Evolutionary conservation across 2,888 invertebrate genomes (phyloP), one percentile per base, ranked within the genome.

Genomic region (Meliscaeva auricollis): DNA sequence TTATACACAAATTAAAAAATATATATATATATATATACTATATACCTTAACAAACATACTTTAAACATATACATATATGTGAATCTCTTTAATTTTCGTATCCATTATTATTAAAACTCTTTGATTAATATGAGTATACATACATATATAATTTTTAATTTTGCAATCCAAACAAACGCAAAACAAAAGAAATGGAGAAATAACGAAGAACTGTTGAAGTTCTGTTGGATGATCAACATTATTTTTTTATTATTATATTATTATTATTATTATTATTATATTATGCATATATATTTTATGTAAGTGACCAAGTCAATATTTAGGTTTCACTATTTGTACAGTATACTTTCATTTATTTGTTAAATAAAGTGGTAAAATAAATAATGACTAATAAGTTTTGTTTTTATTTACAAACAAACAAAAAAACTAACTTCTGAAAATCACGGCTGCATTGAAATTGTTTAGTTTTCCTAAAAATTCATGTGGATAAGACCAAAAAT

Each of bases 281-380:
- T 22, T 62, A 79, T 62, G 60, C 50, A 77, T 77, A 69, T 77
- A 69, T 74, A 32, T 78, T 68, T 82, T 77, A 70, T 77, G 54
- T 82, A 77, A 77, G 82, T 82, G 77, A 82, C 82, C 70, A 82
- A 82, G 77, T 82, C 82, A 77, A 82, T 82, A 77, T 82, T 77
- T 82, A 82, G 81, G 81, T 81, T 81, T 81, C 81, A 81, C 76
- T 76, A 70, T 81, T 81, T 81, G 81, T 81, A 81, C 81, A 81
- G 81, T 81, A 76, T 70, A 76, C 56, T 81, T 81, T 76, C 81
- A 70, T 81, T 81, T 76, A 81, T 81, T 81, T 76, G 76, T 76
- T 81, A 58, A 81, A 81, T 81, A 81, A 81, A 81, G 73, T 73
- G 81, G 81, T 76, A 76, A 81, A 81, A 81, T 81, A 64, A 74